Conservation (phyloP, 2,888 invertebrate species). For the Harpalus rubripes region DNA sequence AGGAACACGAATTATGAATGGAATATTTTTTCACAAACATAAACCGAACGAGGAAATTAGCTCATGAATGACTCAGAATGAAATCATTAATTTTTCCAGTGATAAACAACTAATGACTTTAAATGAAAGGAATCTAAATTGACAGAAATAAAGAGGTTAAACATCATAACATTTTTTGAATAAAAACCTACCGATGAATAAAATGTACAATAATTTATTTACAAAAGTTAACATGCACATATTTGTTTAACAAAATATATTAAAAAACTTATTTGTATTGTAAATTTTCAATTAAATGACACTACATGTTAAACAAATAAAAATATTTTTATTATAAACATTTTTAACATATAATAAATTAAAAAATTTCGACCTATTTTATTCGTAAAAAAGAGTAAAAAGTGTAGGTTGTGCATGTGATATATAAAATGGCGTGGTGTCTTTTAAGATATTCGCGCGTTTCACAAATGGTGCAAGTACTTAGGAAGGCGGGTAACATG, state of each 20-base stretch:
- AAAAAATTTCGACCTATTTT: slow-evolving; percentile 15
- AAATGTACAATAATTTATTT: too few species aligned
- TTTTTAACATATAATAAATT: slow-evolving; percentile 7
- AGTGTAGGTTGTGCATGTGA: background rate
- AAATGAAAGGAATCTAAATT: too few species aligned
- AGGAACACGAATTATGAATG: slow-evolving; percentile 19
- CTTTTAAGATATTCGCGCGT: slow-evolving; percentile 56
- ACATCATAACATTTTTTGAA: too few species aligned
- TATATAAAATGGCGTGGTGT: slow-evolving; percentile 31
- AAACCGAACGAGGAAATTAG: too few species aligned
- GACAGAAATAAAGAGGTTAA: too few species aligned
- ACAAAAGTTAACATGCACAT: background rate
- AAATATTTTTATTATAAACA: slow-evolving; percentile 10
- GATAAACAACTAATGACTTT: background rate
- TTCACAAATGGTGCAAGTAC: slow-evolving; percentile 57
- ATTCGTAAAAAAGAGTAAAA: slow-evolving; percentile 7
- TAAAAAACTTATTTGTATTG: background rate
- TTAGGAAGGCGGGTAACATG: slow-evolving; percentile 45
- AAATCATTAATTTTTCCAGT: slow-evolving; percentile 14
- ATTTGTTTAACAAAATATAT: slow-evolving; percentile 13
- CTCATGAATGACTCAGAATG: background rate
- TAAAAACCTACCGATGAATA: too few species aligned
- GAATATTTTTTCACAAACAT: slow-evolving; percentile 15
- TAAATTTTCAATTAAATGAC: background rate
- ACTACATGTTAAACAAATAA: slow-evolving; percentile 2